Evolutionary conservation across 2,113 vertebrate species (phyloP).

Genomic region (Egretta garzetta): DNA sequence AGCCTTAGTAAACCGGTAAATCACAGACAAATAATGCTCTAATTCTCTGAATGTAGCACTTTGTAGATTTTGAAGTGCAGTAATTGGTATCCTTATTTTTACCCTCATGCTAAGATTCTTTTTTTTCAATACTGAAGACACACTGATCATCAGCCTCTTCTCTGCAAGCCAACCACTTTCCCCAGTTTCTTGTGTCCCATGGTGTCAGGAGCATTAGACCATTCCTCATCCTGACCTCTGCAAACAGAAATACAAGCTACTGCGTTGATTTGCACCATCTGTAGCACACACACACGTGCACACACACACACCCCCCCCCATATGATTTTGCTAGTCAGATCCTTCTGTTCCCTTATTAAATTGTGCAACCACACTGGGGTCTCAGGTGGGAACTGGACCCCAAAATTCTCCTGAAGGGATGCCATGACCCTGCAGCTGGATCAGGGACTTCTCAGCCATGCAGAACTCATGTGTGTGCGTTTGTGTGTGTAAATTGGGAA

Average conservation of each 20-base stretch:
- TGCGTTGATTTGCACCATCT: rapidly evolving
- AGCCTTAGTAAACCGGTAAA: background rate
- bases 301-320: rapidly evolving
- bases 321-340: no score
- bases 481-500: no score
- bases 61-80: background rate
- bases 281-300: no score
- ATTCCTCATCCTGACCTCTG: background rate
- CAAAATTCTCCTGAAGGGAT: background rate
- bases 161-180: background rate
- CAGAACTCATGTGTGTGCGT: no score
- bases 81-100: no score
- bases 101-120: no score
- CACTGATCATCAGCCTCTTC: background rate
- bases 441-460: background rate
- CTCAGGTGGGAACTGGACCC: rapidly evolving
- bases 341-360: background rate
- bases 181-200: no score
- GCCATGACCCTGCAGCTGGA: background rate
- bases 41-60: background rate
- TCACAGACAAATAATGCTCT: background rate
- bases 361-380: rapidly evolving
- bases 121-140: rapidly evolving
- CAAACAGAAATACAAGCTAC: background rate
- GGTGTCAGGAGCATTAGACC: background rate